Evolutionary conservation across 1,140 invertebrate genomes (phyloP), one percentile per base, ranked within the genome.

Genomic region (Heliothis virescens): DNA sequence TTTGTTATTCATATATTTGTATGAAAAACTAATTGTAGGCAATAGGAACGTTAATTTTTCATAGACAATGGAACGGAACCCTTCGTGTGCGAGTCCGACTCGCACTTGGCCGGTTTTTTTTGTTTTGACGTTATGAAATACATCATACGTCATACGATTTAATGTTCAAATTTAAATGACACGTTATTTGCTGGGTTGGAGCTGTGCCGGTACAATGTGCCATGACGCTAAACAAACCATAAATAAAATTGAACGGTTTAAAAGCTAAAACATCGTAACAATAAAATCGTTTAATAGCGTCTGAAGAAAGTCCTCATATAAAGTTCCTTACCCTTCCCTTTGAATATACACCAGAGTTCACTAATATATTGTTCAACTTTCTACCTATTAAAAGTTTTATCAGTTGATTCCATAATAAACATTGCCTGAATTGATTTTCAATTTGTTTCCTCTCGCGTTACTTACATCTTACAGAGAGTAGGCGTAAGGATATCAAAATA

Each of bases 321-420:
- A 41, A 63, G 62, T 41, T 63, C 15, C n/a, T 41, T 11, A 63
- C 62, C 62, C 29, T 63, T 47, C 5, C 26, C 21, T 3, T 63
- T 67, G 63, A 15, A 67, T 53, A 71, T 53, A 71, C 34, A 29
- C 3, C n/a, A 50, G 15, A 71, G 50, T 69, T 52, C 7, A n/a
- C 48, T 29, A 29, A 2, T 53, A n/a, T 7, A 48, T 9, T 29
- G 18, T 50, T 50, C 62, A 69, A 26, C 4, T 41, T 41, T 53
- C 12, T 29, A 13, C 21, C n/a, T 71, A 21, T 53, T 71, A 69
- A 29, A 53, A 71, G 48, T 71, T 71, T 71, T 53, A 71, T 53
- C 53, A 53, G 48, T 26, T 29, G 13, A 53, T 69, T 52, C 3
- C 50, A 53, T 11, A 48, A 21, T 16, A 50, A 67, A 18, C 16